Base-by-base conservation (phyloP, 2,888 invertebrate species). In the Mythimna vitellina region DNA sequence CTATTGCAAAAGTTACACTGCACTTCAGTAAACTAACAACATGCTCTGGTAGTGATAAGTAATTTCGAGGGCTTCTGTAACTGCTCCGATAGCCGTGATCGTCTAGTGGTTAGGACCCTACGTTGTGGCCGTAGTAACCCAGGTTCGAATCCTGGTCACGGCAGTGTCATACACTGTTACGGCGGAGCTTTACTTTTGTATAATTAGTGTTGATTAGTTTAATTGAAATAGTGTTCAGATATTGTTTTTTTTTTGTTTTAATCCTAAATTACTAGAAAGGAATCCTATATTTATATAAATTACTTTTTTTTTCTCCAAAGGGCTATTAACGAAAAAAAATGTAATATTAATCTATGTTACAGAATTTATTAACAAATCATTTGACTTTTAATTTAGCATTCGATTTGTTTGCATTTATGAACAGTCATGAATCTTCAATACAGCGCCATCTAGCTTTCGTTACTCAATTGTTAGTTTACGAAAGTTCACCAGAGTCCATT, bases 111-210 rank as follows among this genome's bases (percentile, higher is more conserved):
- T 97, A 97, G 97, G 97, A 97, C 97, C 96, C 97, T 97, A 97
- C 97, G 97, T 97, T 97, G 97, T 97, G 97, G 97, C 97, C 97
- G 97, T 97, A 97, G 97, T 97, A 97, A 97, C 97, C 97, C 97
- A 97, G 97, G 97, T 97, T 97, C 97, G 97, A 97, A 97, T 97
- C 97, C 97, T 97, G 97, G 97, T 97, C 97, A 97, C 97, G 97
- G 96, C 96, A 96, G 91, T 90, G 94, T 81, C 22, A 29, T 3
- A 71, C 93, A 93, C 93, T 94, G 94, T 93, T 93, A 91, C 89
- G 94, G 94, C 89, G 94, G 92, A 92, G 93, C 3, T 25, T 25
- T 69, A 2, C 60, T 72, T 76, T 80, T 76, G 53, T 0, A 22
- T 35, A 42, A 61, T 51, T 72, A 12, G 9, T 4, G 22, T 22